Conservation (phyloP, 2,113 vertebrate genomes). For the Argyrosomus japonicus region DNA sequence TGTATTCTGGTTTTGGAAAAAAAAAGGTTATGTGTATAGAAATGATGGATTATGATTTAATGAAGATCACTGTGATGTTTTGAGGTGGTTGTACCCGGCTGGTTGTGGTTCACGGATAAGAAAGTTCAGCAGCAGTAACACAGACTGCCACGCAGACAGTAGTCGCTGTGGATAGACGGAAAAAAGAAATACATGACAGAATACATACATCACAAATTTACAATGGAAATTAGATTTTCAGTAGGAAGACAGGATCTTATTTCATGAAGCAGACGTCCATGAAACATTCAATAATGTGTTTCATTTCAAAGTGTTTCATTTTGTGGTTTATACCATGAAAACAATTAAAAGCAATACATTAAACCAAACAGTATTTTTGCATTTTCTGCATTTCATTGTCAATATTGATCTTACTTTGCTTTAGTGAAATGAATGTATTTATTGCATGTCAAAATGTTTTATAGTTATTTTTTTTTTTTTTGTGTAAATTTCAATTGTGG, state of each 20-base stretch:
- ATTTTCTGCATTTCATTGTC: conserved; percentile 72
- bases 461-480: conserved; percentile 73
- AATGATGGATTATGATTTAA: conserved; percentile 63
- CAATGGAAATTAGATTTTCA: conserved; percentile 40
- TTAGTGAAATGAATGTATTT: conserved; percentile 89
- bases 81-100: conserved; percentile 38
- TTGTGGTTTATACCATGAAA: conserved; percentile 52
- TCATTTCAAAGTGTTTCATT: conserved; percentile 17
- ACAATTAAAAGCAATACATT: conserved; percentile 76
- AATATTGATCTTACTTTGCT: conserved; percentile 81
- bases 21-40: conserved; percentile 23
- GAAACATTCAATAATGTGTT: conserved; percentile 27
- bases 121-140: conserved; percentile 58
- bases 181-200: conserved; percentile 32
- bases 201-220: conserved; percentile 44
- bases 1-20: conserved; percentile 43
- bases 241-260: conserved; percentile 28
- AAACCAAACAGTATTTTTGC: conserved; percentile 82
- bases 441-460: conserved; percentile 88
- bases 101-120: conserved; percentile 55
- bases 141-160: conserved; percentile 50
- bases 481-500: conserved; percentile 83
- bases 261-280: conserved; percentile 35
- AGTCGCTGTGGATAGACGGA: conserved; percentile 42
- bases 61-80: conserved; percentile 57